Percentiles rank a stretch among this genome's conserved stretches.
Evolutionary conservation across 2,888 invertebrate genomes (phyloP).

Genomic region (Ennomos fuscantarius): DNA sequence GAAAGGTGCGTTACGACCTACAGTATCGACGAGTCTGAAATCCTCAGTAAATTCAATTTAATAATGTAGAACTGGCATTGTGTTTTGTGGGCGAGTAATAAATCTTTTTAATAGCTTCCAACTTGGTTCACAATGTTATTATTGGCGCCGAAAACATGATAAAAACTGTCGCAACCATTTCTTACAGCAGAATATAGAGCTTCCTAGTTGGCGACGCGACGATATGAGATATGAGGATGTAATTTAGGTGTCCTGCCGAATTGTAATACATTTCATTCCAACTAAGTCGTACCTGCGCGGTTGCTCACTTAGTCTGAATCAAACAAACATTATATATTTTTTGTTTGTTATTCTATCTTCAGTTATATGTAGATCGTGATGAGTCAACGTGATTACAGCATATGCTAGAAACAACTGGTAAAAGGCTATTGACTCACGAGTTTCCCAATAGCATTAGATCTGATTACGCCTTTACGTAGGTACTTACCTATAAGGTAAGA

Average conservation of each 20-base stretch:
- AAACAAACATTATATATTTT: too few species aligned
- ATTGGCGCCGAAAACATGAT: conserved; percentile 12
- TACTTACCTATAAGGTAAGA: conserved; percentile 1
- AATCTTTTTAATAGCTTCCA: conserved; percentile 20
- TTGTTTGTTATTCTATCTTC: not conserved
- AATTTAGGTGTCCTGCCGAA: too few species aligned
- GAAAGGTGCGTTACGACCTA: conserved; percentile 40
- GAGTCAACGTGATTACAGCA: conserved; percentile 1
- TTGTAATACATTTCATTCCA: too few species aligned
- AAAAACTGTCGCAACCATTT: too few species aligned
- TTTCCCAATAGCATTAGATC: conserved; percentile 16
- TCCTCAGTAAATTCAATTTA: conserved; percentile 12
- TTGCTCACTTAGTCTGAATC: too few species aligned
- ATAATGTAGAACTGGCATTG: conserved; percentile 26
- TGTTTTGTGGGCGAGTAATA: conserved; percentile 22
- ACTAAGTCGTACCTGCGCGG: too few species aligned
- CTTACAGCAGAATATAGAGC: too few species aligned
- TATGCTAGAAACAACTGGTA: not conserved
- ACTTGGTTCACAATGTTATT: conserved; percentile 12
- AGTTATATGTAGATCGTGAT: not conserved
- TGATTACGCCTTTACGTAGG: conserved; percentile 13
- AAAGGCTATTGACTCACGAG: conserved; percentile 8
- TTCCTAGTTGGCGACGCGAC: too few species aligned
- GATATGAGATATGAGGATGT: too few species aligned
- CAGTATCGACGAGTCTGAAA: conserved; percentile 28